phyloP scores from a whole-genome alignment of 2,797 vertebrate genomes.

The Galago senegalensis region DNA sequence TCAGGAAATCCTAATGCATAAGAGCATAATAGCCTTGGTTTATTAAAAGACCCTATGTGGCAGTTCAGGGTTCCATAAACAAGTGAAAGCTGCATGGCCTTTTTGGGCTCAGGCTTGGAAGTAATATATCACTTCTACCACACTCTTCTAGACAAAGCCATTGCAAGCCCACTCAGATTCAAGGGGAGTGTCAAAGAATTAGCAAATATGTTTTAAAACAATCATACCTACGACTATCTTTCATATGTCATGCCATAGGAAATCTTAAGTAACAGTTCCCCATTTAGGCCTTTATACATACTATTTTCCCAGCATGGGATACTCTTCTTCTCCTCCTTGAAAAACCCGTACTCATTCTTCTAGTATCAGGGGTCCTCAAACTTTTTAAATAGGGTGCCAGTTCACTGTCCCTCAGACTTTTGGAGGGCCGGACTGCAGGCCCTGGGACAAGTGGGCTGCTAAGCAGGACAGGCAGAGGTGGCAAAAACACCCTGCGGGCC shows the following conservation, averaged over 20 bases:
- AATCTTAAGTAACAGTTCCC: neutral
- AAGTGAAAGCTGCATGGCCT: neutral
- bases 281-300: neutral
- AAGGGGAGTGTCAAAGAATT: slow-evolving; percentile 4
- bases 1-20: neutral
- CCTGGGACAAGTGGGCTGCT: too few species aligned
- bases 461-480: too few species aligned
- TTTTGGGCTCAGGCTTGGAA: neutral
- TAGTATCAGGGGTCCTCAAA: neutral
- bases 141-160: neutral
- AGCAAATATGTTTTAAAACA: slow-evolving; percentile 7
- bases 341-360: neutral
- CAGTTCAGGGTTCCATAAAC: neutral
- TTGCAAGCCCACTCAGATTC: neutral
- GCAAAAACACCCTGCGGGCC: too few species aligned
- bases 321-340: neutral
- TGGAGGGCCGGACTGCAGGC: too few species aligned
- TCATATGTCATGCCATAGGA: neutral
- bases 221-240: neutral
- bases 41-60: neutral
- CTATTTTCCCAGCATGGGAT: neutral
- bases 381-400: too few species aligned
- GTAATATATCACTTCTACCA: neutral
- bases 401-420: too few species aligned
- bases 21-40: neutral